Conservation (phyloP, 2,113 vertebrate genomes). For the Neolamprologus caudopunctatus region DNA sequence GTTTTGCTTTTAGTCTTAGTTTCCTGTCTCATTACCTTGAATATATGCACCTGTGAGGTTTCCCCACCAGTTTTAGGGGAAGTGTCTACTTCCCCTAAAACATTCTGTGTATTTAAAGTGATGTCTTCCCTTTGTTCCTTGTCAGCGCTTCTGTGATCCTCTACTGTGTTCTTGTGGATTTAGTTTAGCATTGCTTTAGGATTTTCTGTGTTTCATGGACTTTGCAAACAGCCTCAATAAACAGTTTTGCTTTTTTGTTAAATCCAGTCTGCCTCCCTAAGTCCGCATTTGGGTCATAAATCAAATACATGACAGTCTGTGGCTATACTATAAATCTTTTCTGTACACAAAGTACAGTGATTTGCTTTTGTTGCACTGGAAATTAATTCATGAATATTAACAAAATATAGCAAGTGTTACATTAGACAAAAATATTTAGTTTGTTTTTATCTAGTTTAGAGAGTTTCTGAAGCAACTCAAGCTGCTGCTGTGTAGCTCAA, state of each 20-base stretch:
- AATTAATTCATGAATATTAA: not conserved
- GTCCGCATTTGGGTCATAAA: not conserved
- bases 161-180: not conserved
- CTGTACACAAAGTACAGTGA: not conserved
- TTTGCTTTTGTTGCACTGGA: not conserved
- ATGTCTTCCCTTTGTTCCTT: not conserved
- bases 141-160: not conserved
- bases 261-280: not conserved
- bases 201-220: not conserved
- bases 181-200: not conserved
- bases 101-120: not conserved
- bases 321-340: not conserved
- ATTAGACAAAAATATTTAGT: not conserved
- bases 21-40: not conserved
- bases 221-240: not conserved
- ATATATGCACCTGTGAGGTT: not conserved
- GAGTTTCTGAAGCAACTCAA: not conserved
- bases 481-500: not conserved
- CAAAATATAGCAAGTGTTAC: not conserved
- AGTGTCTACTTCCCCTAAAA: not conserved
- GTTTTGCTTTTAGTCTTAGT: not conserved
- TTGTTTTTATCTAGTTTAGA: not conserved
- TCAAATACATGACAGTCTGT: not conserved
- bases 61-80: not conserved
- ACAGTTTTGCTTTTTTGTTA: not conserved